Base-by-base conservation (phyloP, 2,888 invertebrate species). In the Lagria hirta region DNA sequence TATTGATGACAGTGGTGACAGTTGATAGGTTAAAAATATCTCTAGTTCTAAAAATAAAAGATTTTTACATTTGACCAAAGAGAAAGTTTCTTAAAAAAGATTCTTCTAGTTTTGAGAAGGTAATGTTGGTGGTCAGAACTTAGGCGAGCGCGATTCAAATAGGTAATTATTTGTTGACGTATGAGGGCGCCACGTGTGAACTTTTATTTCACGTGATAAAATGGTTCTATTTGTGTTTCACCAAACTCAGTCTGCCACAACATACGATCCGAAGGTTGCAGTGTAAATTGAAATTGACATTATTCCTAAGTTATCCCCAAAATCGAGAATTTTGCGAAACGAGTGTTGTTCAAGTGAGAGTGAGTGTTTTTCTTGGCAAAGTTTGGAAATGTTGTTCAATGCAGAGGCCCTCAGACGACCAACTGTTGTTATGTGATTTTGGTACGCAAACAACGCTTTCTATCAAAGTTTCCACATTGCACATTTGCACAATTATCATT, bases 381-480 rank as follows among this genome's bases (percentile, higher is more conserved):
- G n/a, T n/a, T 17, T 8, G 23, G 6, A 34, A 24, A 30, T 29
- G 29, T 32, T 17, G 17, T 27, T 8, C 13, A 6, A 10, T 20
- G 4, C 27, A 13, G 44, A 7, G 22, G 38, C 24, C 33, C 22
- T 35, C 6, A 35, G 6, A 24, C 21, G 30, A 28, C 18, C 14
- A 5, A 28, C n/a, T n/a, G n/a, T 40, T 45, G 44, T 44, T 44
- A 45, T 45, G 45, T 45, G 45, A 45, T 40, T 34, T 30, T 30
- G 45, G 45, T 45, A 45, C 22, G 34, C 34, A 27, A 33, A 14
- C 3, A 30, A 10, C 11, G 7, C 15, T 21, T 42, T 34, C n/a
- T n/a, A n/a, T n/a, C n/a, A n/a, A n/a, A n/a, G n/a, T n/a, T n/a
- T n/a, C n/a, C n/a, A n/a, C n/a, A 34, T 35, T 28, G 33, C 16